Evolutionary conservation across 1,140 invertebrate species (phyloP), one percentile per base, ranked within the genome.

Genomic region (Drosophila lacteicornis): DNA sequence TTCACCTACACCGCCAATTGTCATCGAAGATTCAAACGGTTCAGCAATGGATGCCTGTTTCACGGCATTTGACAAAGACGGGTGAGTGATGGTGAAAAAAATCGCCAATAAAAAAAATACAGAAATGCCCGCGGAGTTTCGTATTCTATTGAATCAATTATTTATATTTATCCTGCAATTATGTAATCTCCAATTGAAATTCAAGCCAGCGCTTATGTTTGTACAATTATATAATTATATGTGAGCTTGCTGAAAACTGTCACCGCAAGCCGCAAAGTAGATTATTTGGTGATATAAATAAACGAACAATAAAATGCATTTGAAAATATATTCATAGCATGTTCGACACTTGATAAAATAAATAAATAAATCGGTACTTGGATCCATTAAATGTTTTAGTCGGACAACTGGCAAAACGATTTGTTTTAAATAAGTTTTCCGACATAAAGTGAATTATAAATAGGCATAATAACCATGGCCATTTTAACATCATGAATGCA

Each of bases 41-140:
- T 85, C 93, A 93, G 94, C 94, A 93, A 97, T 97, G 96, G 96
- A 97, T 93, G 96, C 96, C 79, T 97, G 97, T 93, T 97, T 97
- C 93, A 95, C 95, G 85, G 96, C 96, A 63, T 97, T 97, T 92
- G 97, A 97, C 94, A 97, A 97, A 93, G 96, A 97, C 93, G 95
- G 95, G 95, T 95, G 93, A 93, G 94, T 94, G 30, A 53, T 7
- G 25, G 12, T 4, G 4, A 2, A 56, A 2, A 40, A 58, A 38
- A 17, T 15, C 1, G 1, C 42, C 7, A n/a, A 25, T 46, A 43
- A 42, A 25, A 45, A 47, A 46, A 25, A 15, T 45, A 6, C 19
- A 46, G 2, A 9, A 36, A 46, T 58, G 56, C 13, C 2, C 12
- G 4, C 8, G 15, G 15, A 47, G 25, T 17, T 30, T 22, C 3